Evolutionary conservation across 2,888 invertebrate species (phyloP).

Genomic region (Lycia hirtaria): DNA sequence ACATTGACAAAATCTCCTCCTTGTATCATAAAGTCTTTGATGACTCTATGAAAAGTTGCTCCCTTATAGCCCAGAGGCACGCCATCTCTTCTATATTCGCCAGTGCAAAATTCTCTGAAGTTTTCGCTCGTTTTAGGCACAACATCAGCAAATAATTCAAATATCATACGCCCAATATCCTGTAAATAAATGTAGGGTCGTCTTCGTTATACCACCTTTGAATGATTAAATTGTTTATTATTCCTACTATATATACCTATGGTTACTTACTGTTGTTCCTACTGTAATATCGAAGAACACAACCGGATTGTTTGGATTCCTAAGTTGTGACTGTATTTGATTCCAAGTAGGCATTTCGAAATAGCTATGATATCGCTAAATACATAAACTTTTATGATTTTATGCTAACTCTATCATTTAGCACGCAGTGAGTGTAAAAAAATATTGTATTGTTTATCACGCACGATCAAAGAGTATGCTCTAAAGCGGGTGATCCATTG

Average conservation of each 20-base stretch:
- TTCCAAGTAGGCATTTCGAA: conserved; percentile 95
- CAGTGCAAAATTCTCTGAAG: conserved; percentile 99
- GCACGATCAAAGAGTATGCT: too few species aligned
- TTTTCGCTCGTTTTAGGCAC: conserved; percentile 99
- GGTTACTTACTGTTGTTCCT: conserved; percentile 93
- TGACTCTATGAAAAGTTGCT: conserved; percentile 98
- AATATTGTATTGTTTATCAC: too few species aligned
- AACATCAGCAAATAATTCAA: conserved; percentile 98
- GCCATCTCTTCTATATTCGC: conserved; percentile 97
- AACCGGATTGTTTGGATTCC: conserved; percentile 97
- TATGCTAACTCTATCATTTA: too few species aligned
- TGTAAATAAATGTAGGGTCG: conserved; percentile 57
- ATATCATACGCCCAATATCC: conserved; percentile 99
- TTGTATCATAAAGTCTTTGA: conserved; percentile 99
- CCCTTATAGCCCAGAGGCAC: conserved; percentile 99
- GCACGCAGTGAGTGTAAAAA: too few species aligned
- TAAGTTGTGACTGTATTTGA: conserved; percentile 95
- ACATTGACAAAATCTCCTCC: conserved; percentile 99
- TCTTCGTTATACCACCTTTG: too few species aligned
- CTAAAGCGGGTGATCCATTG: too few species aligned
- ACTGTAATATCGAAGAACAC: conserved; percentile 99
- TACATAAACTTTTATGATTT: too few species aligned
- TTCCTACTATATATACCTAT: too few species aligned
- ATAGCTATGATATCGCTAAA: neutral
- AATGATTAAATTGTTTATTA: too few species aligned